Conservation (phyloP, 2,888 invertebrate species). For the Latrodectus elegans region DNA sequence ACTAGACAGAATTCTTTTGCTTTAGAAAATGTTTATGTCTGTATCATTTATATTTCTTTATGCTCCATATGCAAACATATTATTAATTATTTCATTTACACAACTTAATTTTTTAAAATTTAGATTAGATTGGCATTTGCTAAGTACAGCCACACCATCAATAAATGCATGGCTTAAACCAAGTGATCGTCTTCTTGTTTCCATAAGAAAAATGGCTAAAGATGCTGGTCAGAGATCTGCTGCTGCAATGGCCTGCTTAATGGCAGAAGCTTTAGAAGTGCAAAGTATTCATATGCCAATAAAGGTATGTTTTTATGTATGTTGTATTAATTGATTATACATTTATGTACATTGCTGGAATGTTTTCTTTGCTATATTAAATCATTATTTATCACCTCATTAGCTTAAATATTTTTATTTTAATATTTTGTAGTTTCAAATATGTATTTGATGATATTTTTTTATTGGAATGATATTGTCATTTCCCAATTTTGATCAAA, state of each 20-base stretch:
- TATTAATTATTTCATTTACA: too few relatives aligned
- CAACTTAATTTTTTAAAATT: neutral
- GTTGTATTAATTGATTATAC: neutral
- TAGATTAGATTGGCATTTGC: conserved; percentile 94
- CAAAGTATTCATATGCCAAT: conserved; percentile 87
- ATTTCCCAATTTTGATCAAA: too few relatives aligned
- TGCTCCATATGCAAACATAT: too few relatives aligned
- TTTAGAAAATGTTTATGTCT: too few relatives aligned
- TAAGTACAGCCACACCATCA: conserved; percentile 96
- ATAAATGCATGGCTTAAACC: conserved; percentile 99
- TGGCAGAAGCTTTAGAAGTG: conserved; percentile 94
- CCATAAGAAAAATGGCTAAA: conserved; percentile 86
- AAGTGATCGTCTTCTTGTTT: conserved; percentile 89
- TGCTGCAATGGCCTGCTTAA: conserved; percentile 92
- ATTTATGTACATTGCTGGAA: neutral
- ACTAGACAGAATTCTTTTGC: too few relatives aligned
- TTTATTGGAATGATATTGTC: too few relatives aligned
- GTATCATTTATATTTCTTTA: too few relatives aligned
- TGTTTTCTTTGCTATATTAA: neutral
- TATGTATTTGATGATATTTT: neutral
- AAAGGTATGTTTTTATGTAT: conserved; percentile 78
- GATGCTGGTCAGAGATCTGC: conserved; percentile 78
- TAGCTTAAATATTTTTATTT: neutral
- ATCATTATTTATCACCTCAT: neutral
- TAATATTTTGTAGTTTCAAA: neutral